Evolutionary conservation across 2,888 invertebrate genomes (phyloP).

Genomic region (Agriotes lineatus): DNA sequence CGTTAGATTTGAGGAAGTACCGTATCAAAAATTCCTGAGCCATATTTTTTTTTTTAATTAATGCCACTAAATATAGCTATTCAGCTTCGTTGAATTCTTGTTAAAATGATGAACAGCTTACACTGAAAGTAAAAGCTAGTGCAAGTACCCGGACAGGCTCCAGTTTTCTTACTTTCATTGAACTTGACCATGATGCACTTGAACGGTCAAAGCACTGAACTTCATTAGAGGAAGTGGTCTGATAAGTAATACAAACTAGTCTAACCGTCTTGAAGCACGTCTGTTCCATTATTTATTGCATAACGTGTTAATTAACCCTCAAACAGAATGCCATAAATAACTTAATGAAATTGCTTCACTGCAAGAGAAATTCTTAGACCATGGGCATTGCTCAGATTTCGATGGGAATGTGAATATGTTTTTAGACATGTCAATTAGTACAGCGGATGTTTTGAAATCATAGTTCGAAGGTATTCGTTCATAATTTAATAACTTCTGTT

Average conservation of each 20-base stretch:
- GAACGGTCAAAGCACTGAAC: conserved; percentile 13
- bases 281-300: conserved; percentile 4
- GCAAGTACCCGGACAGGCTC: background rate
- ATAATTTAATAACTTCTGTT: no score
- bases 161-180: conserved; percentile 21
- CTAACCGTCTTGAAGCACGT: background rate
- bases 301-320: conserved; percentile 1
- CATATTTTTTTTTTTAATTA: background rate
- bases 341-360: background rate
- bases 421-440: no score
- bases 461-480: no score
- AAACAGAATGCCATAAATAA: background rate
- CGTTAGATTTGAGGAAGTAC: background rate
- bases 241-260: conserved; percentile 6
- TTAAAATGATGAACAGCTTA: background rate
- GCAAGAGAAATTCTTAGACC: background rate
- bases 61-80: background rate
- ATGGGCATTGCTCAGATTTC: no score
- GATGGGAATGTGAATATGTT: no score
- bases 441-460: no score
- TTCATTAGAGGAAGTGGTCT: conserved; percentile 5
- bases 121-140: background rate
- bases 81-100: no score
- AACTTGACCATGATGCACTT: conserved; percentile 18
- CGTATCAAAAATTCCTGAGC: background rate